Base-by-base conservation (phyloP, 1,140 invertebrate genomes). In the Caenorhabditis briggsae region DNA sequence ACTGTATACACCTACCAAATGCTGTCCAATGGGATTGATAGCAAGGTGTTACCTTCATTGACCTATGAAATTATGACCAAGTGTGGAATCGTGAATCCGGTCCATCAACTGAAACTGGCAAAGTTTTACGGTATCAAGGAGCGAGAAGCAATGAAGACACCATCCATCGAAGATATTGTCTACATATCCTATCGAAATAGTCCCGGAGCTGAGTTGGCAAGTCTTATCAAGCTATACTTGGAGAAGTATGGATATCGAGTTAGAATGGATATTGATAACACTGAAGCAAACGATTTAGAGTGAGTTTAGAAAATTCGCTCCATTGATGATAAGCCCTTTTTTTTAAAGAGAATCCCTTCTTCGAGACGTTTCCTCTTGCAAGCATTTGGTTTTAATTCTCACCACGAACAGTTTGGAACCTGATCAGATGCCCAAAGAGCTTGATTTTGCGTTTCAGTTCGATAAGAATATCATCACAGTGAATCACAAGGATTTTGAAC, bases 381-480 rank as follows among this genome's bases (percentile, higher is more conserved):
- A 96, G 93, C 96, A 99, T 93, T 99, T 99, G 93, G 93, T 99
- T 48, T 94, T 99, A 43, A 97, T 99, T 70, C 94, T 99, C 55
- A 99, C 97, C 25, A 96, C 97, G 2, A 95, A 96, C 89, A 96
- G 98, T 33, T 93, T 99, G 56, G 97, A 99, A 89, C 94, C 98
- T 89, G 98, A 99, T 93, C 99, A 98, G 97, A 97, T 99, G 74
- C 98, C 99, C 93, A 95, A 96, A 93, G 96, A 91, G 70, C 46
- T 82, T 5, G 65, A 46, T 16, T 78, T n/a, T 48, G 83, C 83
- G 6, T 83, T 91, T 86, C 95, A 97, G 91, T 96, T 96, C 82
- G 95, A 97, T 83, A 99, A 98, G 93, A 99, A 99, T 91, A 98
- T 99, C 90, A 98, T 99, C 92, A 98, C 98, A 33, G 97, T 99